phyloP scores from a whole-genome alignment of 1,140 invertebrate genomes.

The Brachionus rotundiformis region DNA sequence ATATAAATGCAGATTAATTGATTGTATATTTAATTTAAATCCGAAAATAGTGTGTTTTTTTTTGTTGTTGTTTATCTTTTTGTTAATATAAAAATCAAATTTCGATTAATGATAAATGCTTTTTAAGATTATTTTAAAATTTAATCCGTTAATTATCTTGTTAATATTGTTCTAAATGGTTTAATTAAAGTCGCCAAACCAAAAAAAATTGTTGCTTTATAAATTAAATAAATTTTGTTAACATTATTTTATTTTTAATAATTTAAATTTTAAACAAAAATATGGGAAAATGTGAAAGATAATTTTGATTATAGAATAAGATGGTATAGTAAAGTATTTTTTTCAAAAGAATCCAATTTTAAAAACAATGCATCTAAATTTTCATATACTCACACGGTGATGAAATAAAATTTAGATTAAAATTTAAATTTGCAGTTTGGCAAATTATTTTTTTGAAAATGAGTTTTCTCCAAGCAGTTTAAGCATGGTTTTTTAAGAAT shows the following conservation, averaged over 20 bases:
- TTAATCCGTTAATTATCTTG: not conserved
- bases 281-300: not conserved
- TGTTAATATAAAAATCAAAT: not conserved
- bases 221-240: not conserved
- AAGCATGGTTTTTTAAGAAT: conserved; percentile 1
- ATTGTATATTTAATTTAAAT: not conserved
- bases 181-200: not conserved
- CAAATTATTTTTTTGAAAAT: conserved; percentile 3
- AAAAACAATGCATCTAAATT: not conserved
- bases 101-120: not conserved
- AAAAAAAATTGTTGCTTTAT: not conserved
- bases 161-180: not conserved
- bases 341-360: not conserved
- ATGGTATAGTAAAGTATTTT: not conserved
- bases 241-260: not conserved
- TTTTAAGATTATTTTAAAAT: conserved; percentile 1
- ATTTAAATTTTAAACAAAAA: too few species aligned
- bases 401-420: not conserved
- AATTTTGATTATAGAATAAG: not conserved
- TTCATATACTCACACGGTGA: not conserved
- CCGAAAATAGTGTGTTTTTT: conserved; percentile 15
- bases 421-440: not conserved
- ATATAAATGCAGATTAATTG: not conserved
- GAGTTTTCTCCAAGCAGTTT: too few species aligned
- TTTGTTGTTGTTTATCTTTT: not conserved